A percentile compares a stretch with the other conserved stretches of the same genome.
Evolutionary conservation across 1,140 invertebrate genomes (phyloP).

Genomic region (Tigriopus japonicus): DNA sequence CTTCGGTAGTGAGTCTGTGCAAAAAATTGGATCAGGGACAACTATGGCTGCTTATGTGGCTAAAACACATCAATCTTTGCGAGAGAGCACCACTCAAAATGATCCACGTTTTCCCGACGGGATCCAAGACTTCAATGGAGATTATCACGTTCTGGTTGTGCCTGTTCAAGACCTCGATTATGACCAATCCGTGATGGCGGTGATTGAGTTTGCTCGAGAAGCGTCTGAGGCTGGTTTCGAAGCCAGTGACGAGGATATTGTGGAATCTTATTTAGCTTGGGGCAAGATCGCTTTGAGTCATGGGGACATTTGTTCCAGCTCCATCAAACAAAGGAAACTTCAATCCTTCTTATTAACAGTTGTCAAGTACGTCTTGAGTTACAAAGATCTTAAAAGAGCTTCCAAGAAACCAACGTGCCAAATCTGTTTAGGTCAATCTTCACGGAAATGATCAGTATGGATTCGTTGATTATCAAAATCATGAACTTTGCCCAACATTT

Average conservation of each 20-base stretch:
- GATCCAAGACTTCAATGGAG: constrained; percentile 22
- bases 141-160: constrained; percentile 31
- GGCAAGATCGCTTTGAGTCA: constrained; percentile 40
- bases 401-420: no score
- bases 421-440: constrained; percentile 47
- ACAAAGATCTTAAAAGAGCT: constrained; percentile 1
- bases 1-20: no score
- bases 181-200: constrained; percentile 28
- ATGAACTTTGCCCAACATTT: constrained; percentile 59
- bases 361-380: constrained; percentile 43
- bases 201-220: constrained; percentile 29
- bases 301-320: constrained; percentile 37
- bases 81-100: constrained; percentile 22
- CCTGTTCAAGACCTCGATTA: constrained; percentile 36
- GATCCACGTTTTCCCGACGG: constrained; percentile 30
- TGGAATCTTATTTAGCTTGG: constrained; percentile 39
- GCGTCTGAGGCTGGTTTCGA: constrained; percentile 29
- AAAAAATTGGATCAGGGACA: constrained; percentile 18
- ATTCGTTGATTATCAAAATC: constrained; percentile 57
- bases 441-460: constrained; percentile 66
- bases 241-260: constrained; percentile 45
- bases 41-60: constrained; percentile 34
- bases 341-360: constrained; percentile 50
- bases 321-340: constrained; percentile 42
- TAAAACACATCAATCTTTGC: constrained; percentile 27